phyloP scores from a whole-genome alignment of 1,140 invertebrate genomes.

The Mizuhopecten yessoensis region DNA sequence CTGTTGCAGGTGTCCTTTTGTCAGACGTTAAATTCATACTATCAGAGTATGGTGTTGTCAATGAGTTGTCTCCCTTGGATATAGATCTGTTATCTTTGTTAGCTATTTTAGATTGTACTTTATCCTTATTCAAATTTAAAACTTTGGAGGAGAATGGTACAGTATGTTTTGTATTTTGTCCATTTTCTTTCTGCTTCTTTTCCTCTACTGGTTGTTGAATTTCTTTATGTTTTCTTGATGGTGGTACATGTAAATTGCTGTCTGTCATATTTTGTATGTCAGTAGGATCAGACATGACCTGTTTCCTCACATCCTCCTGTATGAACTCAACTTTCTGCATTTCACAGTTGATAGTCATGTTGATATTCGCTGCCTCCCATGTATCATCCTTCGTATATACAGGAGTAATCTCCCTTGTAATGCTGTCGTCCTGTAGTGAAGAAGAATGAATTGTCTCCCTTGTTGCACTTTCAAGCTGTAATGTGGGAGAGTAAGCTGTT shows the following conservation, averaged over 20 bases:
- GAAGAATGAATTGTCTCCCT: not conserved
- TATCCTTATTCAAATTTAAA: not conserved
- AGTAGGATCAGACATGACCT: not conserved
- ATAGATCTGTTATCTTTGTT: not conserved
- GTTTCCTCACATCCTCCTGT: not conserved
- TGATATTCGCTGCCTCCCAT: not conserved
- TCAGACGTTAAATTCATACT: not conserved
- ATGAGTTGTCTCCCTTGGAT: not conserved
- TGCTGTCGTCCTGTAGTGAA: not conserved
- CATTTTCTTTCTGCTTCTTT: not conserved
- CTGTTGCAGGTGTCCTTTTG: not conserved
- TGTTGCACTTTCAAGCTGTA: not conserved
- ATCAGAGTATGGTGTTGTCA: not conserved
- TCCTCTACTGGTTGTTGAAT: not conserved
- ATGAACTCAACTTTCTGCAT: conserved; percentile 4
- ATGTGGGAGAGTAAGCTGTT: not conserved
- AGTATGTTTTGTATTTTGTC: not conserved
- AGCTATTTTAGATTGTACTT: not conserved
- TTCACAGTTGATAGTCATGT: not conserved
- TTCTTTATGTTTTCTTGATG: not conserved
- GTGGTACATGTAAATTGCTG: not conserved
- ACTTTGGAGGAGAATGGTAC: not conserved
- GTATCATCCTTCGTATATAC: too few relatives aligned
- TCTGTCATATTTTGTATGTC: not conserved
- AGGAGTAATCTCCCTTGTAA: not conserved